These are phyloP conservation scores for Drosophila malerkotliana DNA, from an alignment of 1,140 invertebrate genomes.

Conservation along the genomic window DNA sequence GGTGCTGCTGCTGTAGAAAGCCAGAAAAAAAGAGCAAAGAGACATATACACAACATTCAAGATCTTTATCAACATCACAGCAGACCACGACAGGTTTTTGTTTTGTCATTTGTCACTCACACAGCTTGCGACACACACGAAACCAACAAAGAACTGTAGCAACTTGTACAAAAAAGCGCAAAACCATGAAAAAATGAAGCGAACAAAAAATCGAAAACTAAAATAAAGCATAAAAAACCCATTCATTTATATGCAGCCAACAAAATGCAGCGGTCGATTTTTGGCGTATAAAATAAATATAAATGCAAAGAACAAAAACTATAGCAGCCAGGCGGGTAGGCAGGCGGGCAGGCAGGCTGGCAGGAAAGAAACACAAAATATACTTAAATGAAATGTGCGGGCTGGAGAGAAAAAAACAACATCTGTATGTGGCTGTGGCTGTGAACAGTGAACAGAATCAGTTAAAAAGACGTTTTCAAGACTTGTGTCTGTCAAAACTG, in stretches of 20 bases:
- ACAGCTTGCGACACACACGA: slow-evolving; percentile 78
- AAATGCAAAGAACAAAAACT: slow-evolving; percentile 48
- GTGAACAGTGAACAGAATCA: slow-evolving; percentile 70
- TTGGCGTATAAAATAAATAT: slow-evolving; percentile 73
- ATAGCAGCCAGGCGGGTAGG: neutral
- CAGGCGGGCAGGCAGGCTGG: no score
- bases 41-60: slow-evolving; percentile 31
- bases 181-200: neutral
- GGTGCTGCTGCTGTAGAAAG: slow-evolving; percentile 42
- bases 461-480: slow-evolving; percentile 81
- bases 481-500: slow-evolving; percentile 80
- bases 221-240: slow-evolving; percentile 42
- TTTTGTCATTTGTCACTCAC: slow-evolving; percentile 84
- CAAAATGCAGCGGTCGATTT: slow-evolving; percentile 78
- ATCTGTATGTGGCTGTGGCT: slow-evolving; percentile 54
- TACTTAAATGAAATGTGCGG: slow-evolving; percentile 81
- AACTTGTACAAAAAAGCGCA: slow-evolving; percentile 61
- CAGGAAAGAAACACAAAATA: slow-evolving; percentile 49
- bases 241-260: slow-evolving; percentile 82
- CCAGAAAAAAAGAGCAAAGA: slow-evolving; percentile 10
- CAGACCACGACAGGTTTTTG: slow-evolving; percentile 83
- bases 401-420: slow-evolving; percentile 50
- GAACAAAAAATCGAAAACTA: slow-evolving; percentile 9
- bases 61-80: slow-evolving; percentile 80
- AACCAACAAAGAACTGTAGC: slow-evolving; percentile 76